Conservation (phyloP, 2,888 invertebrate species). For the Bombylius discolor region DNA sequence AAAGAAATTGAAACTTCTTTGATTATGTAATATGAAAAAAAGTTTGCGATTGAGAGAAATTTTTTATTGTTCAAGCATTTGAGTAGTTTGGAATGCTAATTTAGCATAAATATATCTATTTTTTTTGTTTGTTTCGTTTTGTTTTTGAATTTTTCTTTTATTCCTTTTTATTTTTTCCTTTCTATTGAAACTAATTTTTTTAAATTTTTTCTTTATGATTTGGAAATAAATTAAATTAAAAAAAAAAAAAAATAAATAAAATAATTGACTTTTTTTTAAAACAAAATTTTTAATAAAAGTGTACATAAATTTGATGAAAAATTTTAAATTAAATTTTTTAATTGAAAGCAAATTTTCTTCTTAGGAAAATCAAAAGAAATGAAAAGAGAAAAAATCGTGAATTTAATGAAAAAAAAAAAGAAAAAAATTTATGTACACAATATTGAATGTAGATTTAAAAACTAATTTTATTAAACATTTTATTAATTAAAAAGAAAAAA, state of each 20-base stretch:
- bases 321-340: too few relatives aligned
- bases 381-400: too few relatives aligned
- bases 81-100: slow-evolving; percentile 12
- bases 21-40: background rate
- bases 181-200: background rate
- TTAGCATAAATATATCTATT: too few relatives aligned
- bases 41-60: slow-evolving; percentile 1
- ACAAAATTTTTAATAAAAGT: background rate
- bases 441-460: slow-evolving; percentile 6
- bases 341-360: too few relatives aligned
- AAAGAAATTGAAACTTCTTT: too few relatives aligned
- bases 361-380: too few relatives aligned
- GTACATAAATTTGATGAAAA: background rate
- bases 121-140: background rate
- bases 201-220: too few relatives aligned
- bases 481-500: too few relatives aligned
- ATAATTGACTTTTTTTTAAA: background rate
- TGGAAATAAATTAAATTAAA: too few relatives aligned
- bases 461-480: background rate
- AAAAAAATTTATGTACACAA: slow-evolving; percentile 6
- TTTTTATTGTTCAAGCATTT: slow-evolving; percentile 1
- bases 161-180: too few relatives aligned
- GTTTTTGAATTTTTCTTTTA: background rate
- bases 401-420: background rate
- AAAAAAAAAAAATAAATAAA: too few relatives aligned